Conservation (phyloP, 2,888 invertebrate species). For the Callyntrura guangdongensis region DNA sequence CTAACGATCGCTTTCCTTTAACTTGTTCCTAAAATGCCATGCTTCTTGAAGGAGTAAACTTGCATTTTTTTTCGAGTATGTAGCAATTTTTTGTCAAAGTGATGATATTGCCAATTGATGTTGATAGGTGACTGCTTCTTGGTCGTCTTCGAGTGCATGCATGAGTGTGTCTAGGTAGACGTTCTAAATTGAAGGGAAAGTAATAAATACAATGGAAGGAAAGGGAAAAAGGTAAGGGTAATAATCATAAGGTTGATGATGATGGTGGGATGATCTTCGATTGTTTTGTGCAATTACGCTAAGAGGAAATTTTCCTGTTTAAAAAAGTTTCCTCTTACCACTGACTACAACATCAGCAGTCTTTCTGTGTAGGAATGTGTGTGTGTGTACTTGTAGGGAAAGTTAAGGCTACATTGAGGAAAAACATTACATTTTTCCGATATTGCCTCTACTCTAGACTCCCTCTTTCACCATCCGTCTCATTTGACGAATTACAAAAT, state of each 20-base stretch:
- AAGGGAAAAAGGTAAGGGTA: conserved; percentile 26
- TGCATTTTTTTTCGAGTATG: conserved; percentile 55
- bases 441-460: conserved; percentile 31
- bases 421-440: conserved; percentile 37
- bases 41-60: conserved; percentile 49
- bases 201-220: background rate
- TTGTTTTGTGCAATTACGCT: conserved; percentile 62
- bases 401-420: conserved; percentile 2
- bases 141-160: background rate
- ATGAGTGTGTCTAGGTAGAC: background rate
- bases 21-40: conserved; percentile 47
- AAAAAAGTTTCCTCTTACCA: conserved; percentile 45
- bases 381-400: background rate
- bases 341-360: conserved; percentile 64
- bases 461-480: conserved; percentile 14
- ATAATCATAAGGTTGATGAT: conserved; percentile 62
- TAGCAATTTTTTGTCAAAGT: conserved; percentile 54
- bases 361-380: conserved; percentile 31
- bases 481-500: conserved; percentile 5
- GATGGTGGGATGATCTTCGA: conserved; percentile 53
- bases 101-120: conserved; percentile 57
- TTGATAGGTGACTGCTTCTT: conserved; percentile 13
- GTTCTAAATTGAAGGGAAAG: background rate
- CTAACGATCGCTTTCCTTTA: conserved; percentile 57
- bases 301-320: conserved; percentile 50